Percentiles rank a stretch among this genome's conserved stretches.
Evolutionary conservation across 2,113 vertebrate species (phyloP).

Genomic region (Callorhinus ursinus): DNA sequence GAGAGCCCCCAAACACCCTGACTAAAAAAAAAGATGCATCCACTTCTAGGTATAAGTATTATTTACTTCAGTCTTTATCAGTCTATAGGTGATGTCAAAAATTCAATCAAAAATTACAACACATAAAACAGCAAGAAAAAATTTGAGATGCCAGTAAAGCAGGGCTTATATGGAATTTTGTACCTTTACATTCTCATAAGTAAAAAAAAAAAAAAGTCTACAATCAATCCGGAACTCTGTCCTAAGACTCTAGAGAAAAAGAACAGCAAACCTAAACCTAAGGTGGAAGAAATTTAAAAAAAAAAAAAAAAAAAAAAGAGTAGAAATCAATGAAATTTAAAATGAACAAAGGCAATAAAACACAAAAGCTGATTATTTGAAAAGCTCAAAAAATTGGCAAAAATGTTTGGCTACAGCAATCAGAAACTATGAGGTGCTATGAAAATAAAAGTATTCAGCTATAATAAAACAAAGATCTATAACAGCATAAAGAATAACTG

Average conservation of each 20-base stretch:
- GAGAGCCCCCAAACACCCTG: not conserved
- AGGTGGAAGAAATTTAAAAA: not conserved
- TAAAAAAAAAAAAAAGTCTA: not conserved
- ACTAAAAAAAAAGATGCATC: not conserved
- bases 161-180: not conserved
- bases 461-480: not conserved
- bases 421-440: not conserved
- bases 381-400: not conserved
- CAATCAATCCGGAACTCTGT: not conserved
- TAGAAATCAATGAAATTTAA: not conserved
- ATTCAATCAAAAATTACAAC: not conserved
- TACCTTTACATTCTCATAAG: not conserved
- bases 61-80: not conserved
- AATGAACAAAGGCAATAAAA: not conserved
- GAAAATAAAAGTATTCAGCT: not conserved
- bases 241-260: not conserved
- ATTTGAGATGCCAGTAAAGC: not conserved
- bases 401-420: not conserved
- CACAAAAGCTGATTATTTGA: not conserved
- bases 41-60: not conserved
- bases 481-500: not conserved
- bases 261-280: not conserved
- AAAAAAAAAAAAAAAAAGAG: not conserved
- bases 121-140: not conserved
- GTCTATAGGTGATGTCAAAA: not conserved